These are phyloP conservation scores for Drosophila leontia DNA, from an alignment of 1,140 invertebrate genomes.

Conservation along the genomic window DNA sequence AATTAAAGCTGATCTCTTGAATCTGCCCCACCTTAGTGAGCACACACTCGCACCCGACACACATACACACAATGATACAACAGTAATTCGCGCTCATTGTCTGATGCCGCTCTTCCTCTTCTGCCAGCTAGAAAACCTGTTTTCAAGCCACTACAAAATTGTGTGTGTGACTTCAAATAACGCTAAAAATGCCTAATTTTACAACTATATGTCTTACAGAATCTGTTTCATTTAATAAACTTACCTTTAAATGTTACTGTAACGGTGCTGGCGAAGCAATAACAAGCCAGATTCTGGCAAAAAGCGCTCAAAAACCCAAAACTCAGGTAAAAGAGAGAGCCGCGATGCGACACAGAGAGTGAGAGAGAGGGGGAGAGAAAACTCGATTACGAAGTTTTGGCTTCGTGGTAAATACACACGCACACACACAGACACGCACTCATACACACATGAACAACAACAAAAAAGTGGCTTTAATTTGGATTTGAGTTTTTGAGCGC, in stretches of 20 bases:
- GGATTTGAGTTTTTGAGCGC: constrained; percentile 36
- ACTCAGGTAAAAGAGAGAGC: constrained; percentile 37
- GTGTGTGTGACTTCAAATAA: constrained; percentile 34
- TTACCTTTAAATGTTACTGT: constrained; percentile 19
- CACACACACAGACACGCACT: not conserved
- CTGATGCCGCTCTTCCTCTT: constrained; percentile 58
- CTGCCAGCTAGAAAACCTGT: constrained; percentile 66
- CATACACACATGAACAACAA: constrained; percentile 30
- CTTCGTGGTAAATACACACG: constrained; percentile 52
- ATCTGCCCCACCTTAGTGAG: constrained; percentile 68
- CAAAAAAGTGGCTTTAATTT: constrained; percentile 24
- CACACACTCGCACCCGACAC: constrained; percentile 18
- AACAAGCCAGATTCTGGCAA: constrained; percentile 25
- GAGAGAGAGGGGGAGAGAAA: constrained; percentile 24
- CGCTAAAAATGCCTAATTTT: not conserved
- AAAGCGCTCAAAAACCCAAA: constrained; percentile 39
- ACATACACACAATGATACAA: constrained; percentile 21
- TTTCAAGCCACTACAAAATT: constrained; percentile 48
- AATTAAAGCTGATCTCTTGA: constrained; percentile 41
- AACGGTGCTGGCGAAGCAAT: constrained; percentile 1
- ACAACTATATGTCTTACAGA: not conserved
- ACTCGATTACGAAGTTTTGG: constrained; percentile 55
- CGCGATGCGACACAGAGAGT: constrained; percentile 11
- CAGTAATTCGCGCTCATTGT: constrained; percentile 76
- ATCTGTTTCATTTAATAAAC: constrained; percentile 4